Evolutionary conservation across 2,113 vertebrate species (phyloP), one percentile per base, ranked within the genome.

Genomic region (Pundamilia nyererei): DNA sequence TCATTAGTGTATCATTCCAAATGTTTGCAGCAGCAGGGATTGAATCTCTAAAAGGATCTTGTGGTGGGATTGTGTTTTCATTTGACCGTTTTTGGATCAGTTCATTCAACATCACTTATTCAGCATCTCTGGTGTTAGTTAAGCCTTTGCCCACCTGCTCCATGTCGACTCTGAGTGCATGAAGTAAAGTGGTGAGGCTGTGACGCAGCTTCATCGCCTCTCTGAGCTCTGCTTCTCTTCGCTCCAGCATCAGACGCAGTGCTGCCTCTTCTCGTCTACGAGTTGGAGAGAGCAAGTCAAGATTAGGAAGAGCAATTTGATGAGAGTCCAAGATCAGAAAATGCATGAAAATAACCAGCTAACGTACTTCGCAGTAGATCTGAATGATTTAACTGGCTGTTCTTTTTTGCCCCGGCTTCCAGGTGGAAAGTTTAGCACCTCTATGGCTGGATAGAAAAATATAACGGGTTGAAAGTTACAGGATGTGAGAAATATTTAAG

Each of bases 221-320:
- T n/a, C 95, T 89, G 26, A 97, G 95, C 91, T 97, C 95, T 4
- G 93, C 94, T 83, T 97, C 95, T 53, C 96, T 91, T 21, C 94
- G 95, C 79, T 96, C 96, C 86, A 96, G 79, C 90, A 96, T 93
- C 70, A 95, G 51, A 14, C 72, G 85, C 33, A 96, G 87, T 0
- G 94, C 75, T 6, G 93, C 87, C 26, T 95, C 96, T 38, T 97
- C 95, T 83, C 33, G 87, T 80, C 96, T 97, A 31, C 4, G 47
- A n/a, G n/a, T 24, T 5, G 47, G 33, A 54, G 2, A 14, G 12
- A 58, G 12, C 5, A 8, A 26, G 15, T 9, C 4, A 58, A 31
- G 31, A 15, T 56, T 15, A 58, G 6, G 51, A 31, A 26, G 11
- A 47, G 19, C 6, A 9, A 62, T 9, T 35, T 4, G 15, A 9